These are phyloP conservation scores for Dione vanillae DNA, from an alignment of 2,888 invertebrate genomes.

Conservation along the genomic window DNA sequence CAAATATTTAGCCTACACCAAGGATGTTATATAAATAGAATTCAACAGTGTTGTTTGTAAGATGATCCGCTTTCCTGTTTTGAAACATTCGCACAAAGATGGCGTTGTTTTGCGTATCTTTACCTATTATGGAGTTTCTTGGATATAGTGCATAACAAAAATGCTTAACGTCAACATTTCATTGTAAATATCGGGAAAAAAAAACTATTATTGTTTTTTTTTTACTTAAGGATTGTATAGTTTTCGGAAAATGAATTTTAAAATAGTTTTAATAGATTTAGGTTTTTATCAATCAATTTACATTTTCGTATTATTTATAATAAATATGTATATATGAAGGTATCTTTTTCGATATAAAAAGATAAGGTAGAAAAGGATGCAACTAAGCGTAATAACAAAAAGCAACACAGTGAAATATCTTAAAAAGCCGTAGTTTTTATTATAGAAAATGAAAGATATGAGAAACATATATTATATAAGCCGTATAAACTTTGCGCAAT, in stretches of 20 bases:
- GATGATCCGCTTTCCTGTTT: slow-evolving; percentile 25
- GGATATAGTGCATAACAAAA: neutral
- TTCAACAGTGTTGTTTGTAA: neutral
- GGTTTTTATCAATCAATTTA: no score
- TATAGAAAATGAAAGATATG: neutral
- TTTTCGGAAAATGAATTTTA: neutral
- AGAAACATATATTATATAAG: neutral
- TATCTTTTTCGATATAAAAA: no score
- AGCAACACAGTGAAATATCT: no score
- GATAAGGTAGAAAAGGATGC: no score
- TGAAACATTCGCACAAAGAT: slow-evolving; percentile 22
- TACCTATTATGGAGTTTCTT: neutral
- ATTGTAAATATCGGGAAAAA: neutral
- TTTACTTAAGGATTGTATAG: neutral
- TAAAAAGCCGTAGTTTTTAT: no score
- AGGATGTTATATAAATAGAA: slow-evolving; percentile 15
- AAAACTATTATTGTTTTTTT: neutral
- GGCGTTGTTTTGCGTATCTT: slow-evolving; percentile 2
- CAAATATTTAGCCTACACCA: slow-evolving; percentile 6
- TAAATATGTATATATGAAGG: no score
- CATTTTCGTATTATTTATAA: neutral
- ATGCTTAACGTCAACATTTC: neutral
- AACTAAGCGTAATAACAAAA: no score
- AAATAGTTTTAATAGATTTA: no score
- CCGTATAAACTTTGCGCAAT: neutral